A percentile compares a stretch with the other conserved stretches of the same genome.
Evolutionary conservation across 2,113 vertebrate genomes (phyloP).

Genomic region (Podiceps cristatus): DNA sequence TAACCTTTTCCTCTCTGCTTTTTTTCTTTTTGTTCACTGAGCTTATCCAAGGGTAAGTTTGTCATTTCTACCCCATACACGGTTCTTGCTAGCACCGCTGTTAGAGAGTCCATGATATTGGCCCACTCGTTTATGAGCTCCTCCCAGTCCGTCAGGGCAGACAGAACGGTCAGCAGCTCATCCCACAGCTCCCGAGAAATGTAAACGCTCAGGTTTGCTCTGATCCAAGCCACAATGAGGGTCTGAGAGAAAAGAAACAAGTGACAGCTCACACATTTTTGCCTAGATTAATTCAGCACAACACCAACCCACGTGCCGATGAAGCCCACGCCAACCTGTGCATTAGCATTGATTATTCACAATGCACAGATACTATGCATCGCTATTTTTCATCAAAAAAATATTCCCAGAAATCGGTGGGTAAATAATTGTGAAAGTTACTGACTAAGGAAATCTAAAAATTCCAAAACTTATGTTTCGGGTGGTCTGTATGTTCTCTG

Average conservation of each 20-base stretch:
- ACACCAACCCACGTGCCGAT: accelerated
- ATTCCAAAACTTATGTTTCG: accelerated
- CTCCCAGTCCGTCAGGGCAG: slow-evolving; percentile 94
- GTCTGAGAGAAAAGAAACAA: slow-evolving; percentile 79
- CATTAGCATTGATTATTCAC: accelerated
- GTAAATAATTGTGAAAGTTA: not conserved
- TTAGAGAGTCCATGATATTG: slow-evolving; percentile 97
- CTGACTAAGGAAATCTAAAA: not conserved
- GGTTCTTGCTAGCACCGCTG: slow-evolving; percentile 89
- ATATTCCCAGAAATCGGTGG: not conserved
- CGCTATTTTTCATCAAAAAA: not conserved
- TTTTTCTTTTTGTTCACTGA: slow-evolving; percentile 98
- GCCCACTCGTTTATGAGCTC: slow-evolving; percentile 96
- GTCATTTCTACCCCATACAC: slow-evolving; percentile 95
- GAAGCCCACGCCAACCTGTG: accelerated
- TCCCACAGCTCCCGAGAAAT: slow-evolving; percentile 98
- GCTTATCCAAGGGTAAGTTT: slow-evolving; percentile 94
- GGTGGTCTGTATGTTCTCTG: not conserved
- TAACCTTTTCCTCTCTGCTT: slow-evolving; percentile 94
- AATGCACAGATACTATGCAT: not conserved
- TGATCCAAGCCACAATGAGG: slow-evolving; percentile 96
- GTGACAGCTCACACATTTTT: not conserved
- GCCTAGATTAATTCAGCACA: not conserved
- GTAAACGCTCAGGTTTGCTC: slow-evolving; percentile 93
- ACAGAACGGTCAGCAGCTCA: slow-evolving; percentile 91